A percentile compares a stretch with the other conserved stretches of the same genome.
phyloP scores from a whole-genome alignment of 1,140 invertebrate genomes.

The Zophobas atratus region DNA sequence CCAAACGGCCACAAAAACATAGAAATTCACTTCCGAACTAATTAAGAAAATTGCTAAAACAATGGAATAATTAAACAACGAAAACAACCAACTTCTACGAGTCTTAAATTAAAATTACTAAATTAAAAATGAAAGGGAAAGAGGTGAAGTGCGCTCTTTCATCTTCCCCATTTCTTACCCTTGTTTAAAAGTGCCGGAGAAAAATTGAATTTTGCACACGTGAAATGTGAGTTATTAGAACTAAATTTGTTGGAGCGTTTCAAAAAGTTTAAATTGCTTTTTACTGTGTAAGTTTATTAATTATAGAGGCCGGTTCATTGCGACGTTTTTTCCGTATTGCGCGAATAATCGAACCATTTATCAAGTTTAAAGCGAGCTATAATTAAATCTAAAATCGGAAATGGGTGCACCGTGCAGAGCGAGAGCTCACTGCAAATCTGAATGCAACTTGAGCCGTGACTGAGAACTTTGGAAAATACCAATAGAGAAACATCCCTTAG shows the following conservation, averaged over 20 bases:
- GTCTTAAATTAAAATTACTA: constrained; percentile 54
- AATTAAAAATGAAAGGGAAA: constrained; percentile 49
- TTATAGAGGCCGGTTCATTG: constrained; percentile 14
- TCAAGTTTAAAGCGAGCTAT: constrained; percentile 7
- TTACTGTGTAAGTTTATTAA: constrained; percentile 42
- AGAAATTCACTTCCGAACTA: constrained; percentile 45
- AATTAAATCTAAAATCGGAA: constrained; percentile 20
- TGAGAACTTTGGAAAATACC: constrained; percentile 7
- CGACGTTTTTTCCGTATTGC: constrained; percentile 25
- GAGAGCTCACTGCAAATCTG: constrained; percentile 16
- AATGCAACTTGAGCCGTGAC: neutral
- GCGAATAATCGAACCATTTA: constrained; percentile 35
- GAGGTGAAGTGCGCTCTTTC: constrained; percentile 33
- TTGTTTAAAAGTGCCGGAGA: constrained; percentile 23
- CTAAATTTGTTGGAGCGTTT: constrained; percentile 44
- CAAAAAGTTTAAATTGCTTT: constrained; percentile 43
- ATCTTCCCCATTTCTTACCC: constrained; percentile 24
- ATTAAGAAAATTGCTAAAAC: constrained; percentile 53
- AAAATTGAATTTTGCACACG: constrained; percentile 51
- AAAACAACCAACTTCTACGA: constrained; percentile 51
- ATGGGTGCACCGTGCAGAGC: constrained; percentile 2
- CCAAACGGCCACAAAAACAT: constrained; percentile 37
- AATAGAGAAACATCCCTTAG: constrained; percentile 7
- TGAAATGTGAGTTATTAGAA: constrained; percentile 48
- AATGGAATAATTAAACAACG: constrained; percentile 52